These are phyloP conservation scores for Alces alces DNA, from an alignment of 2,113 vertebrate species.

Conservation along the genomic window DNA sequence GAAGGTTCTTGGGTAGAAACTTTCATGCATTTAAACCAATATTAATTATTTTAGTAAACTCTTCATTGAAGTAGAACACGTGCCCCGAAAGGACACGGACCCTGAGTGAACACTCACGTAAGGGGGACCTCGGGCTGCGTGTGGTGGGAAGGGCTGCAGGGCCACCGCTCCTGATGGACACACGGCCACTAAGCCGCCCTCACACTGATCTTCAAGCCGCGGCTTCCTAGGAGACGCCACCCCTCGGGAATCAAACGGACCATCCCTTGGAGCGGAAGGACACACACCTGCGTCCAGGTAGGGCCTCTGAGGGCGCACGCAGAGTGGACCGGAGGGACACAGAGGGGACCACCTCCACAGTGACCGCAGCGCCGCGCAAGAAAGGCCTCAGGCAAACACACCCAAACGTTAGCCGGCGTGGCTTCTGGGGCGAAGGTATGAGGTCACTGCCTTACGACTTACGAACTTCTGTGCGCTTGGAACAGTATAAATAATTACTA, in stretches of 20 bases:
- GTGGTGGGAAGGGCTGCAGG: fast-evolving
- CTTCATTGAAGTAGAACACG: neutral
- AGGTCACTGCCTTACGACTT: neutral
- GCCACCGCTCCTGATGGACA: fast-evolving
- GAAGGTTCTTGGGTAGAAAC: neutral
- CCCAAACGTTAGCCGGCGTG: fast-evolving
- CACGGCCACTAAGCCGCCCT: fast-evolving
- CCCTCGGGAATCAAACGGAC: neutral
- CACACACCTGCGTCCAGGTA: neutral
- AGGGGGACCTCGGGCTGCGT: neutral
- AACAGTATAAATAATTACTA: neutral
- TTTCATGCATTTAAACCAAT: neutral
- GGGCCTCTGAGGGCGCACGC: neutral
- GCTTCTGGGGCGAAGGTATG: fast-evolving
- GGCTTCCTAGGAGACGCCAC: neutral
- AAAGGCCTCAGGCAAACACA: neutral
- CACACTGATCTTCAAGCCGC: fast-evolving
- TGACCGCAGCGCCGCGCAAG: neutral
- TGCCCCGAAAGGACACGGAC: neutral
- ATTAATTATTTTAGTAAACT: neutral
- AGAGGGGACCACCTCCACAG: neutral
- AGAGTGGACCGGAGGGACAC: neutral
- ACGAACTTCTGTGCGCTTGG: neutral
- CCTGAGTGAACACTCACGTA: fast-evolving
- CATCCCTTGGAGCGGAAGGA: neutral